Evolutionary conservation across 2,797 vertebrate genomes (phyloP).

Genomic region (Picus viridis): DNA sequence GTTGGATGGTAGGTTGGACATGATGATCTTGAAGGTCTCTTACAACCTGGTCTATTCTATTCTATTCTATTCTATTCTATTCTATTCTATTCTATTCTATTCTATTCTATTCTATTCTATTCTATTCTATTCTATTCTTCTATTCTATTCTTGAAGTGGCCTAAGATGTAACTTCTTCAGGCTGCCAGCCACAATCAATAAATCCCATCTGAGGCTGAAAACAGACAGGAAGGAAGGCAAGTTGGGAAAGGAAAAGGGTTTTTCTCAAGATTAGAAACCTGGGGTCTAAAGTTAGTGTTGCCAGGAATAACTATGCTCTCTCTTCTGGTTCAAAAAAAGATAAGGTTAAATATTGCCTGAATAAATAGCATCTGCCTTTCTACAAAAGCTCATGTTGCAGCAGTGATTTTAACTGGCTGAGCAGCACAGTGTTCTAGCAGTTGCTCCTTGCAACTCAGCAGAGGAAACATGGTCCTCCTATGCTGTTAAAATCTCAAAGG

Average conservation of each 20-base stretch:
- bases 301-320: not conserved
- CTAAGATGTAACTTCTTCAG: constrained; percentile 31
- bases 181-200: constrained; percentile 41
- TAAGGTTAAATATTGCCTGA: not conserved
- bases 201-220: constrained; percentile 15
- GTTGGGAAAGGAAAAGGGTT: constrained; percentile 14
- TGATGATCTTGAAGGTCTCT: too few relatives aligned
- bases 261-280: constrained; percentile 9
- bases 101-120: too few relatives aligned
- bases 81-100: too few relatives aligned
- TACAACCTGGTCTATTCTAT: too few relatives aligned
- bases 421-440: not conserved
- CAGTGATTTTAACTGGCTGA: not conserved
- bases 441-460: not conserved
- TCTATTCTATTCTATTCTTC: too few relatives aligned
- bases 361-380: not conserved
- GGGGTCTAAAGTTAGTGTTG: not conserved
- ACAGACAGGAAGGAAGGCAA: not conserved
- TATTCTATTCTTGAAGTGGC: not conserved
- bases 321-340: not conserved
- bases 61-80: too few relatives aligned
- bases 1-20: too few relatives aligned
- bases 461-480: not conserved
- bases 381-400: not conserved
- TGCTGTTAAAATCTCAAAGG: not conserved